phyloP scores from a whole-genome alignment of 2,797 vertebrate genomes.

The Hippoglossus hippoglossus region DNA sequence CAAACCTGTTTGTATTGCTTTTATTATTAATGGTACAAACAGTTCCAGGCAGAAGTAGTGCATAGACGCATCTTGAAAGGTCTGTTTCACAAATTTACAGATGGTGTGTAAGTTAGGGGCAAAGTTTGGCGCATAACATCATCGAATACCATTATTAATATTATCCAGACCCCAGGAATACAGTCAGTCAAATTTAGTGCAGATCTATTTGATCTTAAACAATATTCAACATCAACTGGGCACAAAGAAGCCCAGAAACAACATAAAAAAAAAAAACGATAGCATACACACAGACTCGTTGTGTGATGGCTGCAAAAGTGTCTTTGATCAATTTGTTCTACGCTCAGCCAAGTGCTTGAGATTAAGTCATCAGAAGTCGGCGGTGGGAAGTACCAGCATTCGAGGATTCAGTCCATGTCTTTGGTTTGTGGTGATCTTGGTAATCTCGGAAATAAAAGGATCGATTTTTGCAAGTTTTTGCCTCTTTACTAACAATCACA shows the following conservation, averaged over 20 bases:
- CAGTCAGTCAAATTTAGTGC: constrained; percentile 40
- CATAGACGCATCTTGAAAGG: constrained; percentile 48
- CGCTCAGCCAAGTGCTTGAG: constrained; percentile 12
- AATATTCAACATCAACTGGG: constrained; percentile 49
- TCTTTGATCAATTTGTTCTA: constrained; percentile 33
- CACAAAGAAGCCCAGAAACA: neutral
- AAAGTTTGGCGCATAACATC: constrained; percentile 26
- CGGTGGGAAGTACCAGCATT: constrained; percentile 55
- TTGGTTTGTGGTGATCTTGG: constrained; percentile 69
- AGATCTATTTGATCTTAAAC: constrained; percentile 37
- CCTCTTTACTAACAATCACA: constrained; percentile 30
- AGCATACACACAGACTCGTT: no score
- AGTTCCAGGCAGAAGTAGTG: constrained; percentile 44
- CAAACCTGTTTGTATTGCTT: constrained; percentile 37
- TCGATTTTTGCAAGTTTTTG: constrained; percentile 33
- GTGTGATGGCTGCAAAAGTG: constrained; percentile 18
- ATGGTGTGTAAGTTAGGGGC: neutral
- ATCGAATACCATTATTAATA: neutral
- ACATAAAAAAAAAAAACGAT: constrained; percentile 25
- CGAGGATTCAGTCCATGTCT: constrained; percentile 62
- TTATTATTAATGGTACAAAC: constrained; percentile 58
- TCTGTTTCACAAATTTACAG: constrained; percentile 24
- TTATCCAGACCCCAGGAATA: constrained; percentile 16
- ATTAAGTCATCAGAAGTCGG: constrained; percentile 29
- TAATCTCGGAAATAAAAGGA: constrained; percentile 23